Percentiles rank a stretch among this genome's conserved stretches.
Conservation (phyloP, 1,140 invertebrate species). For the Cepaea nemoralis region DNA sequence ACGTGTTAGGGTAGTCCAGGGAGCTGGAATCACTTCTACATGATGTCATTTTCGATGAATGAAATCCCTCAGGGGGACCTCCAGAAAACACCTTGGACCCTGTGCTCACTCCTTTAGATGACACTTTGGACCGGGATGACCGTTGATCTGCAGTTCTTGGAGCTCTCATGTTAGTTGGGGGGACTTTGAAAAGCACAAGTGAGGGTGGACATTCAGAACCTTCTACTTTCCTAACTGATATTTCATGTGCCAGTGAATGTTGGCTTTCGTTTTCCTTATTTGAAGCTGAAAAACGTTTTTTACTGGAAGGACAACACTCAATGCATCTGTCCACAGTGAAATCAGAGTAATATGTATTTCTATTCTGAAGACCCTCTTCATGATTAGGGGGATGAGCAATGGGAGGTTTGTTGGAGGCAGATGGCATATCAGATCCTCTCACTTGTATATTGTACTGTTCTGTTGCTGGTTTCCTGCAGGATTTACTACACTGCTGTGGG, state of each 20-base stretch:
- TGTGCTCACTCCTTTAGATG: neutral
- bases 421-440: slow-evolving; percentile 35
- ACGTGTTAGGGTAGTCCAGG: neutral
- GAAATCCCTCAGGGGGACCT: neutral
- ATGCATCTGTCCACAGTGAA: slow-evolving; percentile 66
- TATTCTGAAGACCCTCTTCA: slow-evolving; percentile 61
- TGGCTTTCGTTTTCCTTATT: neutral
- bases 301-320: slow-evolving; percentile 31
- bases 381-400: slow-evolving; percentile 38
- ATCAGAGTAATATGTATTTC: slow-evolving; percentile 64
- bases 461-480: neutral
- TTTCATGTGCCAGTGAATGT: neutral
- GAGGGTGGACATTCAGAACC: slow-evolving; percentile 23
- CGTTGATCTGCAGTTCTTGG: neutral
- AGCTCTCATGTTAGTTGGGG: neutral
- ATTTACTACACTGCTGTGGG: neutral
- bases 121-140: neutral
- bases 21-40: neutral
- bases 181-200: neutral
- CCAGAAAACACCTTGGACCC: no score
- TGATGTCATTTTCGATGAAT: neutral
- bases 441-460: slow-evolving; percentile 5
- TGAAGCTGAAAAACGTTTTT: neutral
- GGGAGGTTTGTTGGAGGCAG: slow-evolving; percentile 49
- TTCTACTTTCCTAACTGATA: slow-evolving; percentile 36